phyloP scores from a whole-genome alignment of 2,797 vertebrate species.

The Fistularia commersonii region DNA sequence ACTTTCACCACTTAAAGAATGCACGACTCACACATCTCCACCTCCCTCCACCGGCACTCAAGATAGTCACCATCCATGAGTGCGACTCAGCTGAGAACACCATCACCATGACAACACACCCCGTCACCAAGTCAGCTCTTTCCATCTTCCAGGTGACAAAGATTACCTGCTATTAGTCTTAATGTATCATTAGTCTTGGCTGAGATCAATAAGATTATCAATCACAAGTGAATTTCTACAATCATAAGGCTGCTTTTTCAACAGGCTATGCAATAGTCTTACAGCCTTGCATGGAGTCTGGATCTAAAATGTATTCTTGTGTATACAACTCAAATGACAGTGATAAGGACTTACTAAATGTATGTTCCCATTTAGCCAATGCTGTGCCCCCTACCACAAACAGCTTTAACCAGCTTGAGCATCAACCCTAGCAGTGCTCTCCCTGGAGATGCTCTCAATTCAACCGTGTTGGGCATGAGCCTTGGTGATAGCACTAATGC shows the following conservation, averaged over 20 bases:
- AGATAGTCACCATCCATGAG: constrained; percentile 95
- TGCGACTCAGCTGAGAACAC: constrained; percentile 90
- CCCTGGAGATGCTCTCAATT: constrained; percentile 89
- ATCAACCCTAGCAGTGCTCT: constrained; percentile 86
- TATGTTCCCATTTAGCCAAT: constrained; percentile 66
- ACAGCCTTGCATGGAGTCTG: neutral
- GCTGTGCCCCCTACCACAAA: constrained; percentile 80
- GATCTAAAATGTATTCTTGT: constrained; percentile 4
- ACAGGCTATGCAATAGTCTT: constrained; percentile 18
- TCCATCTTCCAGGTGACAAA: constrained; percentile 93
- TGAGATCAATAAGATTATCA: constrained; percentile 24
- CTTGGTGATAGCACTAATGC: constrained; percentile 69
- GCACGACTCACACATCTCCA: constrained; percentile 92
- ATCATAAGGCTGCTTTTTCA: constrained; percentile 25
- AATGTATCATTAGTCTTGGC: constrained; percentile 35
- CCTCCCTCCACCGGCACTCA: constrained; percentile 83
- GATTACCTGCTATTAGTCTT: constrained; percentile 16
- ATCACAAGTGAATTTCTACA: constrained; percentile 21
- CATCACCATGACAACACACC: constrained; percentile 77
- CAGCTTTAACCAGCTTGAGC: constrained; percentile 80
- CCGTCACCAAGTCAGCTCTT: constrained; percentile 82
- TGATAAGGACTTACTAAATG: neutral
- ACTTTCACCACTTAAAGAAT: constrained; percentile 97
- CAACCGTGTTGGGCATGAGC: constrained; percentile 77
- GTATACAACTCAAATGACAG: neutral